Percentiles rank a stretch among this genome's conserved stretches.
Conservation (phyloP, 2,888 invertebrate genomes). For the Chloromyia formosa region DNA sequence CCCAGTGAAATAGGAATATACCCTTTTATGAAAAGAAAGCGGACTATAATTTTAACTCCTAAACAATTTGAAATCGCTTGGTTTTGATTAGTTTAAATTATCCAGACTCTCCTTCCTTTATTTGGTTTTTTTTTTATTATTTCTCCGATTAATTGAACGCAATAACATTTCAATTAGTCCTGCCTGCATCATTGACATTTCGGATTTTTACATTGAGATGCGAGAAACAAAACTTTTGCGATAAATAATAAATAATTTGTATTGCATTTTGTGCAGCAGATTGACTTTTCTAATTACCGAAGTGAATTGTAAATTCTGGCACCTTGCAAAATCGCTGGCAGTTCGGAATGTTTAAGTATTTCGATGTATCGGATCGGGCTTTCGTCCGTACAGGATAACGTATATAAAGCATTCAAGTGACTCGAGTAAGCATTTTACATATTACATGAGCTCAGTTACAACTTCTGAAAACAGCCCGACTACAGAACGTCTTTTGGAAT, state of each 20-base stretch:
- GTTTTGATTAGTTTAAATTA: no score
- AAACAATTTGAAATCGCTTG: no score
- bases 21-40: no score
- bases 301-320: constrained; percentile 4
- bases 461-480: constrained; percentile 25
- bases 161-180: not conserved
- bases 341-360: not conserved
- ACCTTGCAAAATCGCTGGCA: not conserved
- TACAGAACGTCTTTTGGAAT: constrained; percentile 25
- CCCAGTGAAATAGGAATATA: no score
- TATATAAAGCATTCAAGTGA: constrained; percentile 38
- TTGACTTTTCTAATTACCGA: constrained; percentile 38
- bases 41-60: no score
- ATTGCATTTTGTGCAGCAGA: constrained; percentile 35
- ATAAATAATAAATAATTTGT: constrained; percentile 13
- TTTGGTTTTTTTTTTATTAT: no score
- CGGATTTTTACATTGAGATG: not conserved
- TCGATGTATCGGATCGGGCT: not conserved
- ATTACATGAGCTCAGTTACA: constrained; percentile 44
- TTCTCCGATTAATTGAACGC: no score
- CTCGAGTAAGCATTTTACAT: constrained; percentile 43
- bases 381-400: not conserved
- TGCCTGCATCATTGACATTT: constrained; percentile 2
- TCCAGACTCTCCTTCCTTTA: no score
- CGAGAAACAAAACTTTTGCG: not conserved